Evolutionary conservation across 2,888 invertebrate genomes (phyloP).

Genomic region (Epirrita christyi): DNA sequence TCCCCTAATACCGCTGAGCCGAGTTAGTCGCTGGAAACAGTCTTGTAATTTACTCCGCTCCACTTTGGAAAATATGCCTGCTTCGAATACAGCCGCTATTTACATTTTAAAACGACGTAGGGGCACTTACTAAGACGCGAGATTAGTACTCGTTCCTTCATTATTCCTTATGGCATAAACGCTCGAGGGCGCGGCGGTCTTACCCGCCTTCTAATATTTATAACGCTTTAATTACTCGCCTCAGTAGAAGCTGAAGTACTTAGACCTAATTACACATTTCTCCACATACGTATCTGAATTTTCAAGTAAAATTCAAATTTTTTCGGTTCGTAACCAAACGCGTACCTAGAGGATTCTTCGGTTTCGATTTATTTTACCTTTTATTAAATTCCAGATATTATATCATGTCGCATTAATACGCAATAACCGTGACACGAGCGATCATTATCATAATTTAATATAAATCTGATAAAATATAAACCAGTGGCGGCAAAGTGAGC

Average conservation of each 20-base stretch:
- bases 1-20: slow-evolving; percentile 62
- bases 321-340: slow-evolving; percentile 15
- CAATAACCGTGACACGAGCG: slow-evolving; percentile 33
- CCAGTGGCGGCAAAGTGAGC: slow-evolving; percentile 54
- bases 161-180: slow-evolving; percentile 40
- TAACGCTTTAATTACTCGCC: slow-evolving; percentile 32
- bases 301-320: slow-evolving; percentile 20
- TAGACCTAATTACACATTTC: neutral
- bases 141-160: slow-evolving; percentile 49
- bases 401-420: slow-evolving; percentile 25
- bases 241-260: slow-evolving; percentile 11
- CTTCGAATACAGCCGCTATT: slow-evolving; percentile 49
- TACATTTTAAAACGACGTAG: slow-evolving; percentile 50
- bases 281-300: neutral
- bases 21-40: slow-evolving; percentile 56
- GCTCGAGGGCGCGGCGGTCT: slow-evolving; percentile 25
- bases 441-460: slow-evolving; percentile 42
- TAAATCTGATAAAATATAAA: slow-evolving; percentile 53
- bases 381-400: slow-evolving; percentile 7
- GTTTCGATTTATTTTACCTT: slow-evolving; percentile 11
- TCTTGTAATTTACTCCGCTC: slow-evolving; percentile 66
- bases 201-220: slow-evolving; percentile 26
- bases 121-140: slow-evolving; percentile 41
- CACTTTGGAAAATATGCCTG: slow-evolving; percentile 59
- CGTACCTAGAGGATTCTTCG: slow-evolving; percentile 22